phyloP scores from a whole-genome alignment of 2,113 vertebrate species.

The Cheilinus undulatus region DNA sequence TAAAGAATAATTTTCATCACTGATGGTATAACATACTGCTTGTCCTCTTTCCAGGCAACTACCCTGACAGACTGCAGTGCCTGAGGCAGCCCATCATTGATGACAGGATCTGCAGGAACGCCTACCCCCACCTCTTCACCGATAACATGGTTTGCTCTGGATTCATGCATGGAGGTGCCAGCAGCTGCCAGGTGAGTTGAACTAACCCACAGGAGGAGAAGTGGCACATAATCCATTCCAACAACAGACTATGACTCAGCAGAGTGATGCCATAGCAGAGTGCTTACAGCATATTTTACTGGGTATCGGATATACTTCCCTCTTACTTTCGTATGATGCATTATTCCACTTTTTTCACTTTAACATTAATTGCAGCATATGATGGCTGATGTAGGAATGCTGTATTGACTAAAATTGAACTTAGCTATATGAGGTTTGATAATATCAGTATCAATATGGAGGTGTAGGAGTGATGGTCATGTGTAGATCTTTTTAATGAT shows the following conservation, averaged over 20 bases:
- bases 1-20: too few species aligned
- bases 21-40: too few species aligned
- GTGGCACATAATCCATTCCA: constrained; percentile 5
- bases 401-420: too few species aligned
- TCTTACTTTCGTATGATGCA: background rate
- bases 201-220: constrained; percentile 7
- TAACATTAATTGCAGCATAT: too few species aligned
- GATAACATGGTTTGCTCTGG: constrained; percentile 88
- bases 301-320: too few species aligned
- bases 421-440: too few species aligned
- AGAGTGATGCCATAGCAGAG: background rate
- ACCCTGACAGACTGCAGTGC: constrained; percentile 85
- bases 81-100: constrained; percentile 85
- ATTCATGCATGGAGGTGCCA: constrained; percentile 85
- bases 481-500: too few species aligned
- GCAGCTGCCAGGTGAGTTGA: constrained; percentile 73
- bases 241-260: background rate
- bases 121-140: constrained; percentile 85
- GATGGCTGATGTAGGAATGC: too few species aligned
- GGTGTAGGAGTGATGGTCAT: too few species aligned
- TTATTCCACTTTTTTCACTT: too few species aligned
- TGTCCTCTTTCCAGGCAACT: constrained; percentile 61
- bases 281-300: too few species aligned
- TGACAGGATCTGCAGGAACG: constrained; percentile 61
- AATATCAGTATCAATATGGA: too few species aligned